Evolutionary conservation across 2,113 vertebrate species (phyloP).

Genomic region (Dasyprocta punctata): DNA sequence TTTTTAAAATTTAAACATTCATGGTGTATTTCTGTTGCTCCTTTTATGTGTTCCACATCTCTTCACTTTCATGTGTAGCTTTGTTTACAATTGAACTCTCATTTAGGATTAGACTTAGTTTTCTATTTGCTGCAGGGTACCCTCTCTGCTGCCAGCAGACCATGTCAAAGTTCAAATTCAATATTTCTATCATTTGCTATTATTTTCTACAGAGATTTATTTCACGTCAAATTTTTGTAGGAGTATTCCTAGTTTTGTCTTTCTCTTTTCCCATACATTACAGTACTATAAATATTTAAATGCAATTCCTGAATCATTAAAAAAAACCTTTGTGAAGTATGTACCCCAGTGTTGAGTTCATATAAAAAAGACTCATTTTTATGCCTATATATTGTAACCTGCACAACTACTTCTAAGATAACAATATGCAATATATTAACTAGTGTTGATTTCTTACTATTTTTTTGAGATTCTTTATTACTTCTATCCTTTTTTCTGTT

Average conservation of each 20-base stretch:
- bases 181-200: neutral
- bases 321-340: neutral
- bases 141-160: neutral
- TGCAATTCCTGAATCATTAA: neutral
- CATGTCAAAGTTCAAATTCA: neutral
- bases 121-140: neutral
- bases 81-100: neutral
- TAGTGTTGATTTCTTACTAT: too few species aligned
- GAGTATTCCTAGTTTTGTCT: neutral
- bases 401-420: too few species aligned
- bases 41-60: neutral
- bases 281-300: neutral
- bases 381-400: too few species aligned
- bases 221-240: neutral
- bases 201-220: slow-evolving; percentile 12
- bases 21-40: neutral
- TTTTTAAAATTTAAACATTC: neutral
- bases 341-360: neutral
- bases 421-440: too few species aligned
- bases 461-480: too few species aligned
- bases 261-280: neutral
- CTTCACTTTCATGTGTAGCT: neutral
- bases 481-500: too few species aligned
- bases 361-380: neutral
- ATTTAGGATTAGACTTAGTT: neutral